Conservation (phyloP, 2,113 vertebrate species). For the Cinclus mexicanus region DNA sequence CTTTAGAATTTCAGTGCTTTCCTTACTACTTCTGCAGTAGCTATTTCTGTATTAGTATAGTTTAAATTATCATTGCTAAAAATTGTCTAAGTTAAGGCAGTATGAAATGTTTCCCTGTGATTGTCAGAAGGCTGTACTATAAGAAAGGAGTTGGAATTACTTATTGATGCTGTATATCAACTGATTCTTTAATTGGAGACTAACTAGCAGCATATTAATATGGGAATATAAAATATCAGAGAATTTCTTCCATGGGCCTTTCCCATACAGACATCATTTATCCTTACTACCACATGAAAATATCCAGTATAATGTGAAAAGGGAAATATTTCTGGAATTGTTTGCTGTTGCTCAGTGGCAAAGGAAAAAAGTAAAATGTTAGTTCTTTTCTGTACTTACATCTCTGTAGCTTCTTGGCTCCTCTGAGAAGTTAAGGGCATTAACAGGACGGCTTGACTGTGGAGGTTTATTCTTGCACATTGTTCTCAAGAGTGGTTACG, state of each 20-base stretch:
- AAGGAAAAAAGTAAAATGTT: neutral
- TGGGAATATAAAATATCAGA: neutral
- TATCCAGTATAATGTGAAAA: neutral
- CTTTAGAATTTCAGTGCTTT: neutral
- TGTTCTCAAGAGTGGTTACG: slow-evolving; percentile 67
- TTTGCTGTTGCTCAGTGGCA: neutral
- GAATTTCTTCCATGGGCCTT: neutral
- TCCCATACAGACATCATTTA: neutral
- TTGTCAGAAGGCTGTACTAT: neutral
- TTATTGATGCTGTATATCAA: neutral
- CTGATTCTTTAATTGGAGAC: neutral
- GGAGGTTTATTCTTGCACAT: slow-evolving; percentile 43
- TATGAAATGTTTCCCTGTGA: neutral
- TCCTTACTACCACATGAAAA: neutral
- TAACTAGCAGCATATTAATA: neutral
- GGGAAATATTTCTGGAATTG: neutral
- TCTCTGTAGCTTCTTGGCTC: slow-evolving; percentile 19
- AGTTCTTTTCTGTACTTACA: slow-evolving; percentile 67
- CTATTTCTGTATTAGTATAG: neutral
- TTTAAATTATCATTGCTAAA: neutral
- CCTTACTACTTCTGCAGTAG: neutral
- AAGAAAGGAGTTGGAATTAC: neutral
- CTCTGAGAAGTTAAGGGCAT: slow-evolving; percentile 16
- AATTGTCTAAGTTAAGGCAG: neutral
- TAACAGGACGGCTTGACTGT: slow-evolving; percentile 37